Evolutionary conservation across 2,797 vertebrate species (phyloP).

Genomic region (Cirrhinus mrigala): DNA sequence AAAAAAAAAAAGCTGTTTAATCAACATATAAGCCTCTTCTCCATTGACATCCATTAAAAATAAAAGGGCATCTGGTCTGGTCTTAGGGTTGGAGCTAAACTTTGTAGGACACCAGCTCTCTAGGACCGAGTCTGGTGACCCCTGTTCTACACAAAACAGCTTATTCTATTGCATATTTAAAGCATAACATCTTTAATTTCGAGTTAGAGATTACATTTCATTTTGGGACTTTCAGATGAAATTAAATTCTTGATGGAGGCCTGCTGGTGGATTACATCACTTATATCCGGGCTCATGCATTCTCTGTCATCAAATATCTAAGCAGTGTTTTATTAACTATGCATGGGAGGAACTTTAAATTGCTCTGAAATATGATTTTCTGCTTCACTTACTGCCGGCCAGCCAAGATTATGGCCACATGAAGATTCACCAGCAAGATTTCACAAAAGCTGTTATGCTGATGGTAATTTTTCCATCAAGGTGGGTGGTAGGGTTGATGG

Average conservation of each 20-base stretch:
- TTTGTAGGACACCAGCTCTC: no score
- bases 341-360: conserved; percentile 44
- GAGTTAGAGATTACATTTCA: conserved; percentile 13
- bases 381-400: conserved; percentile 31
- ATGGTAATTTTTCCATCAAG: conserved; percentile 37
- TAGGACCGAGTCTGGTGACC: no score
- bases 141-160: neutral
- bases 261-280: conserved; percentile 40
- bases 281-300: conserved; percentile 42
- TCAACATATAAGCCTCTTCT: no score
- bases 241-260: conserved; percentile 21
- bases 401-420: conserved; percentile 23
- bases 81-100: no score
- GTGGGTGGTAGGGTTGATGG: neutral
- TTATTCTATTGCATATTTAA: conserved; percentile 9
- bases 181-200: neutral
- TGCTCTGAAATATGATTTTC: conserved; percentile 43
- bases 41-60: no score
- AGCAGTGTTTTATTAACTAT: conserved; percentile 47
- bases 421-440: conserved; percentile 39
- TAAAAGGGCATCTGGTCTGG: no score
- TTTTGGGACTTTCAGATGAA: conserved; percentile 28
- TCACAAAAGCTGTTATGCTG: conserved; percentile 17
- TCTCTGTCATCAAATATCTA: conserved; percentile 54
- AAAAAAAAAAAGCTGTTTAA: no score